Evolutionary conservation across 2,113 vertebrate genomes (phyloP).

Genomic region (Tinamus guttatus): DNA sequence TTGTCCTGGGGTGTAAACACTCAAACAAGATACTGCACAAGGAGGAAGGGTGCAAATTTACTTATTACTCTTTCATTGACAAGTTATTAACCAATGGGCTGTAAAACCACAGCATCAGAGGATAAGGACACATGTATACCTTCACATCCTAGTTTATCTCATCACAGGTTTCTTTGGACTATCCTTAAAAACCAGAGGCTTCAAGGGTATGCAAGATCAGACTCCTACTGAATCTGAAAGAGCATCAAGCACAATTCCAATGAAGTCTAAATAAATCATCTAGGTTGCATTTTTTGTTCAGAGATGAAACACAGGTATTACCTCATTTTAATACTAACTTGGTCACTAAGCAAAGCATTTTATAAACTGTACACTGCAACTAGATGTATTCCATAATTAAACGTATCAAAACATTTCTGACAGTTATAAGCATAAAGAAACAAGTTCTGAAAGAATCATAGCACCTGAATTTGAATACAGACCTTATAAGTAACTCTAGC

Average conservation of each 20-base stretch:
- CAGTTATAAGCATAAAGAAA: neutral
- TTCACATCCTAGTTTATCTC: neutral
- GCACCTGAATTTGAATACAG: neutral
- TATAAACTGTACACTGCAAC: neutral
- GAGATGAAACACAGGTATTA: neutral
- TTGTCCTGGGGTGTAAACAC: neutral
- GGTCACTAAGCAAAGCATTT: neutral
- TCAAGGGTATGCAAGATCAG: neutral
- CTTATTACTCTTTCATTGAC: neutral
- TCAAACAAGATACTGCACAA: neutral
- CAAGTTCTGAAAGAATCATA: neutral
- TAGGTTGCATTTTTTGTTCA: neutral
- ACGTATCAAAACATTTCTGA: neutral
- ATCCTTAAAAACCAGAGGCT: neutral
- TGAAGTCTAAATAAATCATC: neutral
- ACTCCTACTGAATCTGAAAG: neutral
- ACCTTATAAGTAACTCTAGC: neutral
- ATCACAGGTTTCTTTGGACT: neutral
- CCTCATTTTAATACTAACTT: neutral
- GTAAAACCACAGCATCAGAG: neutral
- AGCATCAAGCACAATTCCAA: neutral
- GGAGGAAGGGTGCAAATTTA: neutral
- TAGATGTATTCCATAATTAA: neutral
- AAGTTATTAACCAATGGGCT: neutral
- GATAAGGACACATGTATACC: neutral